Evolutionary conservation across 1,140 invertebrate genomes (phyloP).

Genomic region (Trichonephila clavata): DNA sequence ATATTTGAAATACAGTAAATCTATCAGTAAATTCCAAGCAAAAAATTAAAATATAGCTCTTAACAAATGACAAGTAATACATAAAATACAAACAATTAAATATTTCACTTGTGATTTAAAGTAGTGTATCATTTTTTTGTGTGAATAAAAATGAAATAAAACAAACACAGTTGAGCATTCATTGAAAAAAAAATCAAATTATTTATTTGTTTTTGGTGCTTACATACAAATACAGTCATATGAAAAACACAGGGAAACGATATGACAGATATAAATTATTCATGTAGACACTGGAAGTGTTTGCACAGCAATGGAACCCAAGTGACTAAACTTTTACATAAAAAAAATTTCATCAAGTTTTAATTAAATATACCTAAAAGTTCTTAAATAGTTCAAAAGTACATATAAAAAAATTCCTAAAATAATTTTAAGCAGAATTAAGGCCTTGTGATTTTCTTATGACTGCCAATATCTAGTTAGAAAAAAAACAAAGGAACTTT

Average conservation of each 20-base stretch:
- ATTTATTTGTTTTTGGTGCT: constrained; percentile 72
- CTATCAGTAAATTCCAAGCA: too few species aligned
- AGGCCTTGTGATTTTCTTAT: constrained; percentile 74
- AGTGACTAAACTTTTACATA: constrained; percentile 59
- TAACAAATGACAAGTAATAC: too few species aligned
- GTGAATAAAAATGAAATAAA: background rate
- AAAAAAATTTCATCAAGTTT: constrained; percentile 2
- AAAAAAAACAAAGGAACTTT: constrained; percentile 73
- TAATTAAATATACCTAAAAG: constrained; percentile 40
- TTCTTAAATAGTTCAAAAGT: constrained; percentile 26
- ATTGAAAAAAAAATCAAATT: constrained; percentile 74
- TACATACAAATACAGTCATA: constrained; percentile 77
- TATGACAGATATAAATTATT: constrained; percentile 74
- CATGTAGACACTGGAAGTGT: constrained; percentile 75
- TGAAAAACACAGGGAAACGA: constrained; percentile 76
- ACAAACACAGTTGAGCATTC: background rate
- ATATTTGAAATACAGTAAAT: too few species aligned
- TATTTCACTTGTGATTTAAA: too few species aligned
- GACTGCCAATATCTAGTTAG: constrained; percentile 69
- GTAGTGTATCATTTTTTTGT: too few species aligned
- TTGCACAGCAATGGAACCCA: constrained; percentile 75
- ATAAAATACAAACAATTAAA: too few species aligned
- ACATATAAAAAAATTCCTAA: constrained; percentile 26
- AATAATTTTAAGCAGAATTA: constrained; percentile 40
- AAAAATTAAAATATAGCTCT: too few species aligned